These are phyloP conservation scores for Cirrhinus molitorella DNA, from an alignment of 2,797 vertebrate genomes.

Conservation along the genomic window DNA sequence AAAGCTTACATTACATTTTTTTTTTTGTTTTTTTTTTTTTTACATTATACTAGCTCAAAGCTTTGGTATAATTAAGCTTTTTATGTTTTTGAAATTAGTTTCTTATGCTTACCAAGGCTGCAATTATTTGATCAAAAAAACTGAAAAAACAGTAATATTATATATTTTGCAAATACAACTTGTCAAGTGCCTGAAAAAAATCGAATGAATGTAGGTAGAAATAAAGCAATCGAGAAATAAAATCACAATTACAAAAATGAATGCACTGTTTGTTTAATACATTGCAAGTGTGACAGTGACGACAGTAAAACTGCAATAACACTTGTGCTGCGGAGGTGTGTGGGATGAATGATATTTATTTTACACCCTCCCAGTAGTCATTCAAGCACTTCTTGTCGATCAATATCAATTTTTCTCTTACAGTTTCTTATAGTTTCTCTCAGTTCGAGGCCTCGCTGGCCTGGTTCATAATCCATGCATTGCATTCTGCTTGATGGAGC, in stretches of 20 bases:
- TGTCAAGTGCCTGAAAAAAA: neutral
- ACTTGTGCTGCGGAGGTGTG: neutral
- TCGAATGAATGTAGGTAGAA: too few species aligned
- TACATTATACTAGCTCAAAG: too few species aligned
- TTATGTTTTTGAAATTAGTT: neutral
- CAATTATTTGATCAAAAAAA: neutral
- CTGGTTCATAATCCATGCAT: neutral
- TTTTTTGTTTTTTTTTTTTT: too few species aligned
- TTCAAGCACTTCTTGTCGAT: neutral
- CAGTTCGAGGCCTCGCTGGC: neutral
- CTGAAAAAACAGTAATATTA: neutral
- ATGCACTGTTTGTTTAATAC: neutral
- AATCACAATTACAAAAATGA: neutral
- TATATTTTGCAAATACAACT: neutral
- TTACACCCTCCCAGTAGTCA: neutral
- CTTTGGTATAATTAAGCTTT: neutral
- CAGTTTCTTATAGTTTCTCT: neutral
- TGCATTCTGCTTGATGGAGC: neutral
- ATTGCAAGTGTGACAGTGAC: neutral
- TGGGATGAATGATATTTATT: neutral
- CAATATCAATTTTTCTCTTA: neutral
- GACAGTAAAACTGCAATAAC: neutral
- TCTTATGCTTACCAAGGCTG: neutral
- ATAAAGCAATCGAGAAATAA: neutral
- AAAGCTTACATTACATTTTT: too few species aligned